Evolutionary conservation across 2,888 invertebrate species (phyloP), one percentile per base, ranked within the genome.

Genomic region (Acleris emargana): DNA sequence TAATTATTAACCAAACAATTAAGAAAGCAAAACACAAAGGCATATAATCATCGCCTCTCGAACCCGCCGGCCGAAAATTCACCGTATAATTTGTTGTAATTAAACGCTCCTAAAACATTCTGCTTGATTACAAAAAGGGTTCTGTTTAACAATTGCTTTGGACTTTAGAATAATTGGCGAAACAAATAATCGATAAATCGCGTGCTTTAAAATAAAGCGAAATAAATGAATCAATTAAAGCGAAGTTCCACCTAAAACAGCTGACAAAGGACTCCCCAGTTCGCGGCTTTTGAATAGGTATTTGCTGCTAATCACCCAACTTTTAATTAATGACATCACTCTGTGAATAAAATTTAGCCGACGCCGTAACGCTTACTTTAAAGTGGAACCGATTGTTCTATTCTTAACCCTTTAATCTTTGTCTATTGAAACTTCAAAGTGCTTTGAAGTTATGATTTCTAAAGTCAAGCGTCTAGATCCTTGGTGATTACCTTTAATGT

Each of bases 261-360:
- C 78, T 80, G 77, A 86, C 81, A 83, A 86, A 83, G 80, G 81
- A 77, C 73, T 70, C 61, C 53, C 67, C 68, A 75, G 76, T 73
- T 77, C 73, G 72, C 71, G 72, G 74, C 73, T 72, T 61, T 73
- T 75, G 77, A 82, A 81, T 81, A 79, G 81, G 79, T 82, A 79
- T 82, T 84, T 78, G 72, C 74, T 79, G 81, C 78, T 87, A 87
- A 89, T 88, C 83, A 79, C 80, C 79, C 70, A 87, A 88, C 81
- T 87, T 89, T 84, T 82, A 84, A 87, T 86, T 82, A 86, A 88
- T 84, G 80, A 76, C 76, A 73, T 77, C 79, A 80, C 76, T 85
- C 81, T 76, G 72, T 75, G 74, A 75, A 79, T 82, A 81, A 83
- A 83, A 84, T 76, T 81, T 74, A 68, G 75, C 71, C 74, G 69